Base-by-base conservation (phyloP, 2,888 invertebrate genomes). In the Drosophila buzzatii region DNA sequence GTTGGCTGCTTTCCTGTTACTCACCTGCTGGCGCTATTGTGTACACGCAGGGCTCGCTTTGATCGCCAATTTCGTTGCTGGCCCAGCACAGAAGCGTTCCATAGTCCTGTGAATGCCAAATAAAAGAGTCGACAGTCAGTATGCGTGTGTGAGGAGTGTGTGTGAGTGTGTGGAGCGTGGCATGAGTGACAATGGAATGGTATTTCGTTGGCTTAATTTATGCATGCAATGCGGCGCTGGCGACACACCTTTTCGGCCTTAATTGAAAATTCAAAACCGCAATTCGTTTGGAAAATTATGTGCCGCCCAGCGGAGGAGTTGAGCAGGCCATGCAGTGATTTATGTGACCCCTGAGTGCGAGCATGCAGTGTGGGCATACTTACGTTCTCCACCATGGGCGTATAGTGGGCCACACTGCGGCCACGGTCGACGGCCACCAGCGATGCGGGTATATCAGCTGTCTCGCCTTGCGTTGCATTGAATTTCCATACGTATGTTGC, bases 11-110 rank as follows among this genome's bases (percentile, higher is more conserved):
- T 27, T 60, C 6, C 52, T 42, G 52, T 47, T 67, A 90, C 92
- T 92, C 93, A 95, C 96, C 96, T 91, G 96, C 96, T 57, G 96
- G 96, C 80, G 95, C 95, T 79, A 96, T 95, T 90, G 95, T 95
- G 92, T 95, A 96, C 56, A 96, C 94, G 91, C 96, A 96, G 0
- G 96, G 96, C 70, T 95, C 95, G 80, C 94, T 94, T 92, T 96
- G 96, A 75, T 94, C 93, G 55, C 96, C 96, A 79, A 96, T 95
- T 90, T 96, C 95, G 92, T 96, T 96, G 85, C 93, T 94, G 10
- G 95, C 96, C 95, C 96, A 96, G 90, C 96, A 96, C 47, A 96
- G 94, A 44, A 96, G 93, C 23, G 96, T 96, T 33, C 96, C 96
- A 88, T 96, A 96, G 93, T 96, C 96, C 91, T 93, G 90, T 23